phyloP scores from a whole-genome alignment of 2,113 vertebrate genomes.

The Microcebus murinus region DNA sequence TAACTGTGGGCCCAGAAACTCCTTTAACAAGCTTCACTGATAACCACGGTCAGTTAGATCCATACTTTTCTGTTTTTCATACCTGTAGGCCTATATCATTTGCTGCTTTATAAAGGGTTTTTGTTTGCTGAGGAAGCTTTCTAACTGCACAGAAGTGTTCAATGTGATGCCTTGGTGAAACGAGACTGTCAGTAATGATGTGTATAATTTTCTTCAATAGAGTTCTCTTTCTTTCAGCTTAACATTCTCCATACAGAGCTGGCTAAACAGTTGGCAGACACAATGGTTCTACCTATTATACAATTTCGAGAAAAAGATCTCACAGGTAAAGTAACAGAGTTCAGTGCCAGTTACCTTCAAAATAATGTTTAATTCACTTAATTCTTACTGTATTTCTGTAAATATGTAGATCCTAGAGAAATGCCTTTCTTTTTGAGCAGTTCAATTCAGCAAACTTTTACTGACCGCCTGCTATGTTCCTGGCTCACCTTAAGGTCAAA shows the following conservation, averaged over 20 bases:
- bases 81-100: background rate
- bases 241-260: slow-evolving; percentile 94
- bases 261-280: slow-evolving; percentile 95
- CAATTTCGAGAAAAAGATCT: slow-evolving; percentile 98
- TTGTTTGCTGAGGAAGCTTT: background rate
- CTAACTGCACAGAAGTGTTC: background rate
- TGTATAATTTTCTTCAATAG: background rate
- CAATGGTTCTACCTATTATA: slow-evolving; percentile 96
- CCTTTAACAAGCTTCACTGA: background rate
- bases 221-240: slow-evolving; percentile 87
- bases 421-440: background rate
- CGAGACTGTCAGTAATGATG: no score
- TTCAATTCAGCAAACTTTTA: background rate
- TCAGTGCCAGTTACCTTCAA: background rate
- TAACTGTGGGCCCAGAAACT: background rate
- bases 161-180: background rate
- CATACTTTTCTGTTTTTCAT: background rate
- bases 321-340: slow-evolving; percentile 89
- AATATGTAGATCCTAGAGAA: background rate
- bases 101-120: background rate
- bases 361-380: background rate
- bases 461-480: background rate
- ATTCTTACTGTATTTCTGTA: background rate
- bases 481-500: background rate
- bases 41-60: background rate